phyloP scores from a whole-genome alignment of 1,140 invertebrate species.

The Matsumurasca onukii region DNA sequence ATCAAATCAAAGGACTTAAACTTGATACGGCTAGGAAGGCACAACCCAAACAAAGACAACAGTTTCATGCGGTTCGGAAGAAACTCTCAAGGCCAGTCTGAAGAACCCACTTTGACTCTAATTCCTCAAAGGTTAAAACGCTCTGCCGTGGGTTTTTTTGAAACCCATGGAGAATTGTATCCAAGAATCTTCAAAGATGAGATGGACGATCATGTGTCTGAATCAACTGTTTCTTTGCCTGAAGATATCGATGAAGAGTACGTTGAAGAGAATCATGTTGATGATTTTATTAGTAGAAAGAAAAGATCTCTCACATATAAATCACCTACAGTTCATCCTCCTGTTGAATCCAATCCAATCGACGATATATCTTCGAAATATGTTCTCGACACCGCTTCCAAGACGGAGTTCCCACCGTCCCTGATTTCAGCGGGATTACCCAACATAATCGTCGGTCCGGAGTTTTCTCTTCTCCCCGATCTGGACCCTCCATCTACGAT shows the following conservation, averaged over 20 bases:
- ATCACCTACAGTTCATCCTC: not conserved
- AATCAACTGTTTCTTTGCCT: not conserved
- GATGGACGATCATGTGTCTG: not conserved
- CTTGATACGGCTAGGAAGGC: constrained; percentile 30
- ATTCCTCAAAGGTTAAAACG: constrained; percentile 25
- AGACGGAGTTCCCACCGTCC: constrained; percentile 5
- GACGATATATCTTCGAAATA: not conserved
- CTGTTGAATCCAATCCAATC: no score
- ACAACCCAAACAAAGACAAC: not conserved
- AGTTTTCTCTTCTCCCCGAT: constrained; percentile 30
- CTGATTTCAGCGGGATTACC: constrained; percentile 28
- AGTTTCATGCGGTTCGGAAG: constrained; percentile 30
- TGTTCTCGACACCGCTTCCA: not conserved
- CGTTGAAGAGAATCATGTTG: not conserved
- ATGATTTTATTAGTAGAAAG: constrained; percentile 3
- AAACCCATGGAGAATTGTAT: not conserved
- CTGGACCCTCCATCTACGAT: constrained; percentile 12
- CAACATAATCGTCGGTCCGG: constrained; percentile 30
- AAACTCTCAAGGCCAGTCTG: not conserved
- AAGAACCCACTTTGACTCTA: not conserved
- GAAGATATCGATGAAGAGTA: not conserved
- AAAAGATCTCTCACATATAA: not conserved
- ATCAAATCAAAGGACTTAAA: not conserved
- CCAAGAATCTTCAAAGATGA: no score
- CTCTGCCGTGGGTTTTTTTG: constrained; percentile 3